Evolutionary conservation across 2,888 invertebrate genomes (phyloP).

Genomic region (Rhagonycha fulva): DNA sequence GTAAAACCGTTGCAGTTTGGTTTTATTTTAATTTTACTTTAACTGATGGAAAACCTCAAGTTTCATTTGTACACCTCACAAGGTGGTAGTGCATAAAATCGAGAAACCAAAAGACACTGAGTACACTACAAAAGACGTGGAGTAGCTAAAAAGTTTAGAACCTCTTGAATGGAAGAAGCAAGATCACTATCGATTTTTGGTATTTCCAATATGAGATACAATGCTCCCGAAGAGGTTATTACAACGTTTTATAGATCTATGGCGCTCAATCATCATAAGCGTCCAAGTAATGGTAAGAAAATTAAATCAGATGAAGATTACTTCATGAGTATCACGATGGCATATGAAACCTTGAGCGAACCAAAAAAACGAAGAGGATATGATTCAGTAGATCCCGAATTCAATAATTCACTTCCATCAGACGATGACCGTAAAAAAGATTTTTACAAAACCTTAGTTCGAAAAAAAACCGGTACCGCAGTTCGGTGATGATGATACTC

Average conservation of each 20-base stretch:
- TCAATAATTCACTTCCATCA: slow-evolving; percentile 86
- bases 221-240: slow-evolving; percentile 91
- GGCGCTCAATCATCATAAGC: slow-evolving; percentile 94
- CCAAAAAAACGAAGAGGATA: slow-evolving; percentile 83
- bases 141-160: slow-evolving; percentile 84
- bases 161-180: slow-evolving; percentile 98
- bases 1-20: slow-evolving; percentile 48
- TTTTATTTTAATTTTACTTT: slow-evolving; percentile 49
- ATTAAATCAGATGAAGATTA: slow-evolving; percentile 92
- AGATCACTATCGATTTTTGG: slow-evolving; percentile 96
- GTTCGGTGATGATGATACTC: slow-evolving; percentile 74
- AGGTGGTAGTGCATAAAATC: slow-evolving; percentile 46
- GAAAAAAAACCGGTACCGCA: slow-evolving; percentile 70
- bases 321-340: slow-evolving; percentile 98
- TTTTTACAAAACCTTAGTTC: slow-evolving; percentile 67
- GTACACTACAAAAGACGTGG: too few species aligned
- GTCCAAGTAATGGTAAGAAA: slow-evolving; percentile 87
- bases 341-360: slow-evolving; percentile 89
- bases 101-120: slow-evolving; percentile 42
- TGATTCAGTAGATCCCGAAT: slow-evolving; percentile 94
- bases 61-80: slow-evolving; percentile 49
- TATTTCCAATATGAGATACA: slow-evolving; percentile 77
- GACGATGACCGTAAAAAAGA: slow-evolving; percentile 76
- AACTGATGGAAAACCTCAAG: slow-evolving; percentile 43
- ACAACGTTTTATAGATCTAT: slow-evolving; percentile 90